Evolutionary conservation across 2,888 invertebrate species (phyloP).

Genomic region (Colletes collaris): DNA sequence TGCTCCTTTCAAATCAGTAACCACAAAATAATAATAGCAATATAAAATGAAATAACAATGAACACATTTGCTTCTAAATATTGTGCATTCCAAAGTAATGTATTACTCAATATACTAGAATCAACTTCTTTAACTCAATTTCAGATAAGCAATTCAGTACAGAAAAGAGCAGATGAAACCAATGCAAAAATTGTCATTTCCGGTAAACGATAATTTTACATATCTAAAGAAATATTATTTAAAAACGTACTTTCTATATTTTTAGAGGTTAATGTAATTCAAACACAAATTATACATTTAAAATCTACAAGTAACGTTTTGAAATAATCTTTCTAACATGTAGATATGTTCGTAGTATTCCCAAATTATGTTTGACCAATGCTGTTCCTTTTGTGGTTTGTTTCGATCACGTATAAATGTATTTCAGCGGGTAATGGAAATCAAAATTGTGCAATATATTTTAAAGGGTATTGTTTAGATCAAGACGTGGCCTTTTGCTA

Average conservation of each 20-base stretch:
- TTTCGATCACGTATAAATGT: slow-evolving; percentile 36
- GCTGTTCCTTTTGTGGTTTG: slow-evolving; percentile 24
- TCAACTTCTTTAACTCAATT: background rate
- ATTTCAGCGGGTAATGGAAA: slow-evolving; percentile 37
- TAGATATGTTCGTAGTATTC: slow-evolving; percentile 33
- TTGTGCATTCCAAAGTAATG: slow-evolving; percentile 33
- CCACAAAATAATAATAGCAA: slow-evolving; percentile 23
- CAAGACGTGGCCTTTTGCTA: slow-evolving; percentile 86
- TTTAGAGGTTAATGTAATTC: background rate
- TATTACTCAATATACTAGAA: slow-evolving; percentile 12
- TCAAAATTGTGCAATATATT: slow-evolving; percentile 56
- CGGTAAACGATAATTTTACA: slow-evolving; percentile 11
- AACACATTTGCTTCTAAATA: slow-evolving; percentile 21
- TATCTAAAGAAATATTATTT: slow-evolving; percentile 49
- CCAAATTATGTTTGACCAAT: slow-evolving; percentile 18
- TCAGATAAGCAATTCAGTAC: slow-evolving; percentile 12
- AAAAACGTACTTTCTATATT: slow-evolving; percentile 25
- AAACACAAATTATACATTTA: slow-evolving; percentile 11
- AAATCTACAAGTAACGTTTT: slow-evolving; percentile 25
- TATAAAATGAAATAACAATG: slow-evolving; percentile 12
- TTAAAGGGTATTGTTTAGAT: slow-evolving; percentile 79
- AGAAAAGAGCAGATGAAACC: slow-evolving; percentile 17
- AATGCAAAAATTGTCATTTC: slow-evolving; percentile 16
- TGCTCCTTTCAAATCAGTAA: slow-evolving; percentile 15
- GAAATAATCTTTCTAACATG: slow-evolving; percentile 43